These are phyloP conservation scores for Euglossa dilemma DNA, from an alignment of 1,140 invertebrate species.

Conservation along the genomic window DNA sequence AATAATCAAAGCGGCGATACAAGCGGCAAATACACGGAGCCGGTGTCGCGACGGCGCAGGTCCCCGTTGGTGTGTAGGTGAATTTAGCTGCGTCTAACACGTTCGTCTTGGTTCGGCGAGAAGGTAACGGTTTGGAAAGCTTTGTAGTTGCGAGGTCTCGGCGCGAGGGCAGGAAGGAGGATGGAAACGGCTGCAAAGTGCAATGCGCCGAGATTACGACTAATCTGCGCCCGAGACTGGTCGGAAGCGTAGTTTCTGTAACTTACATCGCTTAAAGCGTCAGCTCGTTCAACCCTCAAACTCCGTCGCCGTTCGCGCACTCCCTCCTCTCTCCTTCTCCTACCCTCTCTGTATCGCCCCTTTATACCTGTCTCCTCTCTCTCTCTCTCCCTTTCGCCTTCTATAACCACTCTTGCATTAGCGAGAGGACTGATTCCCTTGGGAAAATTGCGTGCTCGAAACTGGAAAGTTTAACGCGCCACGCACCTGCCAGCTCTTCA, in stretches of 20 bases:
- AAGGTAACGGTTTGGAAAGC: slow-evolving; percentile 50
- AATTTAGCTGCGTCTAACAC: slow-evolving; percentile 32
- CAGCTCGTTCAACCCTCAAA: slow-evolving; percentile 64
- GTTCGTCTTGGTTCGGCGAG: slow-evolving; percentile 49
- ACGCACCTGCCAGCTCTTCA: slow-evolving; percentile 5
- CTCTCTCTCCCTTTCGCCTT: not conserved
- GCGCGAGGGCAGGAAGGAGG: not conserved
- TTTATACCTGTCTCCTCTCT: not conserved
- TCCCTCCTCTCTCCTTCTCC: not conserved
- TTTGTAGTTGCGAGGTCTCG: slow-evolving; percentile 47
- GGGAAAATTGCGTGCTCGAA: slow-evolving; percentile 59
- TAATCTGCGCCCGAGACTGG: slow-evolving; percentile 69
- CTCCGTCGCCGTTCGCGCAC: slow-evolving; percentile 35
- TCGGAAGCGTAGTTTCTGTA: slow-evolving; percentile 66
- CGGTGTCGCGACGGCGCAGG: not conserved
- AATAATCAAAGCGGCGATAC: slow-evolving; percentile 69
- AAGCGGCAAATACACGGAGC: slow-evolving; percentile 5
- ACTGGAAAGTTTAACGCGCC: slow-evolving; percentile 55
- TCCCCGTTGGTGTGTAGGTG: slow-evolving; percentile 17
- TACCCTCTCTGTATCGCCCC: slow-evolving; percentile 9
- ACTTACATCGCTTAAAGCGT: slow-evolving; percentile 71
- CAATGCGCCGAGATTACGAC: slow-evolving; percentile 71
- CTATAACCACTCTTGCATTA: slow-evolving; percentile 48
- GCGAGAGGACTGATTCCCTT: slow-evolving; percentile 60
- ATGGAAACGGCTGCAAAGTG: slow-evolving; percentile 53